Evolutionary conservation across 2,888 invertebrate genomes (phyloP).

Genomic region (Encarsia formosa): DNA sequence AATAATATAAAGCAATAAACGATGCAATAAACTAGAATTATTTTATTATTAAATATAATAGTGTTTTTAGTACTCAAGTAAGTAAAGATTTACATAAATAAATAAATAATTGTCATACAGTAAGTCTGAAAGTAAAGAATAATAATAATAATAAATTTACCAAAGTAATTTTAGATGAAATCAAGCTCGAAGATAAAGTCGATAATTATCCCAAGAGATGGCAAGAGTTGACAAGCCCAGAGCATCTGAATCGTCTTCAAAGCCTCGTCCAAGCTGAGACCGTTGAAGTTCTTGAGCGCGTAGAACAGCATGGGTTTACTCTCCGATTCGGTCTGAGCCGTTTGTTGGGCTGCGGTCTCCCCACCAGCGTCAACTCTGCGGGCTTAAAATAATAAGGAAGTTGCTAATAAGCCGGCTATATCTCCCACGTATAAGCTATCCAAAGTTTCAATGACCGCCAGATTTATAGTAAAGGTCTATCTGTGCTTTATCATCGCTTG

Average conservation of each 20-base stretch:
- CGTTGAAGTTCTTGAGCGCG: slow-evolving; percentile 5
- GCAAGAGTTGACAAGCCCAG: neutral
- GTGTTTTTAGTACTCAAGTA: no score
- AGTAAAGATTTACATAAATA: no score
- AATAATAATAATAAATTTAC: neutral
- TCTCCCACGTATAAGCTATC: no score
- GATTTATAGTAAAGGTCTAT: no score
- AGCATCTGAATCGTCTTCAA: neutral
- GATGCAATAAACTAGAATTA: no score
- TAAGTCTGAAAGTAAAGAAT: neutral
- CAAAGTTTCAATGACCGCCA: no score
- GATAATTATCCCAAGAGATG: neutral
- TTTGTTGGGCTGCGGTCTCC: no score
- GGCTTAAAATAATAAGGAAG: slow-evolving; percentile 3
- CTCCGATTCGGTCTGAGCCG: no score
- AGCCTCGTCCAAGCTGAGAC: neutral
- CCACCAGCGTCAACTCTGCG: neutral
- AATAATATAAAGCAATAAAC: no score
- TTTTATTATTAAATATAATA: no score
- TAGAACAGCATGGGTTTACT: slow-evolving; percentile 6
- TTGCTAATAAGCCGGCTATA: no score
- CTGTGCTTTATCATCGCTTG: no score
- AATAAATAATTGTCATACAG: neutral
- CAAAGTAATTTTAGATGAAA: slow-evolving; percentile 1
- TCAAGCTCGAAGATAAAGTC: slow-evolving; percentile 9